Conservation (phyloP, 2,888 invertebrate species). For the Pterostichus niger region DNA sequence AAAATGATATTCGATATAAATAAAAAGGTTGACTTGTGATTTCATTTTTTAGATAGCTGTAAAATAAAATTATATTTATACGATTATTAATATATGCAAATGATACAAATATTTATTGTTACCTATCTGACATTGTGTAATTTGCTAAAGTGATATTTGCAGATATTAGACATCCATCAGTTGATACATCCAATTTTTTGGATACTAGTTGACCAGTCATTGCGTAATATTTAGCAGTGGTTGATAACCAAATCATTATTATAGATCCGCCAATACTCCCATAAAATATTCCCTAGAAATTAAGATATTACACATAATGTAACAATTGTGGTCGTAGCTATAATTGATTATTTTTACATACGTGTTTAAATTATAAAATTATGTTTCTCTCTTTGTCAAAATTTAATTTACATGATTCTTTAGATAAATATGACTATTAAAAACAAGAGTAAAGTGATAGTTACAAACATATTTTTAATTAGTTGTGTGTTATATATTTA, state of each 20-base stretch:
- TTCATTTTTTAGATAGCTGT: too few relatives aligned
- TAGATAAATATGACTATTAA: too few relatives aligned
- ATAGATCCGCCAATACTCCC: too few relatives aligned
- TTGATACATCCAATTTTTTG: constrained; percentile 58
- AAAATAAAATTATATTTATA: neutral
- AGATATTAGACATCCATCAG: constrained; percentile 62
- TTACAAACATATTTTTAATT: too few relatives aligned
- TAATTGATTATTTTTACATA: constrained; percentile 77
- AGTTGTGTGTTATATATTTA: too few relatives aligned
- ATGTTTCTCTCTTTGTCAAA: too few relatives aligned
- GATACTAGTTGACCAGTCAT: neutral
- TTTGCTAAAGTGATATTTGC: neutral
- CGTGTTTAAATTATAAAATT: too few relatives aligned
- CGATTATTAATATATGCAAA: too few relatives aligned
- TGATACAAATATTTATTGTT: too few relatives aligned
- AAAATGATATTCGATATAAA: constrained; percentile 75
- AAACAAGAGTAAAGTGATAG: too few relatives aligned
- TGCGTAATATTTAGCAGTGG: constrained; percentile 76
- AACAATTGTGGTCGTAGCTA: constrained; percentile 73
- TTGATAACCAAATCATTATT: constrained; percentile 76
- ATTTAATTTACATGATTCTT: too few relatives aligned
- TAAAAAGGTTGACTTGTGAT: constrained; percentile 74
- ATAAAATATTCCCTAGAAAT: constrained; percentile 77
- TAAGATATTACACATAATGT: constrained; percentile 71
- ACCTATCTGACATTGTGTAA: neutral